These are phyloP conservation scores for Pipistrellus pygmaeus DNA, from an alignment of 2,797 vertebrate genomes.

Conservation along the genomic window DNA sequence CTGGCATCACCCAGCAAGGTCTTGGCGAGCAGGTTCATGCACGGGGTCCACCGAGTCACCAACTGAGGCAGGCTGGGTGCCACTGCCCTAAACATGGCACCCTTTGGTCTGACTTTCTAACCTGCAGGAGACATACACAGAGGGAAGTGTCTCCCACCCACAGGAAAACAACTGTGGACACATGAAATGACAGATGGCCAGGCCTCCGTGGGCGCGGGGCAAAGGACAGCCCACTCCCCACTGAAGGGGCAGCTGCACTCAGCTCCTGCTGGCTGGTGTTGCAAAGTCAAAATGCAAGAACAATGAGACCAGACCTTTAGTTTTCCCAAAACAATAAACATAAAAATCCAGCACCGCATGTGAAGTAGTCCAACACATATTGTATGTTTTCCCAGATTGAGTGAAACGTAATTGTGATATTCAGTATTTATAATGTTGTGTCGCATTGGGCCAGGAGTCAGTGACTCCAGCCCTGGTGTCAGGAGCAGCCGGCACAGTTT, in stretches of 20 bases:
- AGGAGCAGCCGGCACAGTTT: neutral
- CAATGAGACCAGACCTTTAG: neutral
- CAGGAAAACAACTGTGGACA: neutral
- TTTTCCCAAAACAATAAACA: slow-evolving; percentile 22
- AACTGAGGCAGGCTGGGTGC: fast-evolving
- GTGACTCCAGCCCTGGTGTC: neutral
- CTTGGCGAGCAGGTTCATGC: fast-evolving
- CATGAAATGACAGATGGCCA: neutral
- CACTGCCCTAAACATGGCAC: too few relatives aligned
- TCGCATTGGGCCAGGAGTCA: neutral
- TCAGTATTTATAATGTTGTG: neutral
- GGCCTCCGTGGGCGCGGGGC: neutral
- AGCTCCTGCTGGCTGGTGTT: neutral
- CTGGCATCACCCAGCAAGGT: neutral
- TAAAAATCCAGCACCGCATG: neutral
- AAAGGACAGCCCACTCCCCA: neutral
- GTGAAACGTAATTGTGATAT: neutral
- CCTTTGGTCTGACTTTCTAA: neutral
- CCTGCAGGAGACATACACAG: neutral
- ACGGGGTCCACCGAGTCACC: neutral
- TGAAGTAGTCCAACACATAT: neutral
- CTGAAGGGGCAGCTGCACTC: neutral
- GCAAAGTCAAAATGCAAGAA: neutral
- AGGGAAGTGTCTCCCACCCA: neutral
- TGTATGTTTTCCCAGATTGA: neutral